Evolutionary conservation across 2,888 invertebrate genomes (phyloP), one percentile per base, ranked within the genome.

Genomic region (Cryptus armator): DNA sequence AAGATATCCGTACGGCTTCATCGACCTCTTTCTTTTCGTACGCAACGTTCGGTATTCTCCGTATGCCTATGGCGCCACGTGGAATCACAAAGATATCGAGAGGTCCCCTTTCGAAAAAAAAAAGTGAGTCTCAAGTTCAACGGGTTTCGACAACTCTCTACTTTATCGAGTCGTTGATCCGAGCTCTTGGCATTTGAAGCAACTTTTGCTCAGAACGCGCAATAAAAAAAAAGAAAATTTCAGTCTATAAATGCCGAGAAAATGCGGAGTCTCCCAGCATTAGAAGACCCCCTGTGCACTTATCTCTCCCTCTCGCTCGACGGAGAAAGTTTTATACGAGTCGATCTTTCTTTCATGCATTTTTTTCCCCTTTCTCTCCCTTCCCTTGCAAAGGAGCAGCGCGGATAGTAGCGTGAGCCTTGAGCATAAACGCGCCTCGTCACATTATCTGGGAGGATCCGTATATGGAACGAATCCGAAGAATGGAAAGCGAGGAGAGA

Each of bases 401-500:
- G 37, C 37, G 37, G 12, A 56, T 56, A 56, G 59, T 62, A 62
- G 59, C 24, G 24, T 59, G 48, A 48, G 48, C 56, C 16, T 32
- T 16, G 66, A 80, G 44, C 72, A 75, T 56, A 66, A 76, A 9
- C 71, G 5, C 37, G 74, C 78, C 66, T 29, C 76, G 66, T 74
- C 24, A 32, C 59, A 85, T 80, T 83, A 83, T 76, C 76, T 62
- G 67, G 67, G 76, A 66, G 67, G 79, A 83, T 85, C 62, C 76
- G 56, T 86, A 82, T 84, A 85, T 84, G 85, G 81, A 84, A 85
- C 78, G 79, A 53, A 72, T 72, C 16, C 59, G 14, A 85, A 82
- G 81, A 86, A 85, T 86, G 85, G 87, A 87, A 87, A 87, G 87
- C 86, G 79, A 85, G 46, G 83, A 86, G 84, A 84, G 86, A 84